Base-by-base conservation (phyloP, 1,140 invertebrate genomes). In the Pristionchus pacificus region DNA sequence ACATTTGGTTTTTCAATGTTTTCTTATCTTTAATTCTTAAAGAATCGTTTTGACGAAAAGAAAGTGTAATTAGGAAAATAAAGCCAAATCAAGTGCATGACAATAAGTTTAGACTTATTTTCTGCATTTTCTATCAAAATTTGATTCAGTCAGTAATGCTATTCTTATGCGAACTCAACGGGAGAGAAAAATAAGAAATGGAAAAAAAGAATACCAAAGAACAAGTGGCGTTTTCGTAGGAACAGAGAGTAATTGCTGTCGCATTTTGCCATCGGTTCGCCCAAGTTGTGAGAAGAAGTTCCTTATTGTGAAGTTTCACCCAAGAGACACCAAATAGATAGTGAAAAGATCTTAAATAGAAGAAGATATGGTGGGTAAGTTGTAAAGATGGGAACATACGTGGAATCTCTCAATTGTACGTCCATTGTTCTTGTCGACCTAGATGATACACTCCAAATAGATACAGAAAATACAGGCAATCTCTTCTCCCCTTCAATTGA, bases 211-310 rank as follows among this genome's bases (percentile, higher is more conserved):
- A 33, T 13, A 76, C 75, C 76, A 77, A 59, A 24, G 49, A 32
- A 64, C 76, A 77, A 33, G 65, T 70, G 3, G 57, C 74, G 0
- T 70, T 69, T 10, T 76, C 66, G 55, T 32, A 72, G 61, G 69
- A 63, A 66, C 74, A 77, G 31, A 76, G 66, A 0, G 74, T 77
- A 24, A 77, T 57, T 6, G 70, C 71, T 1, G 65, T 55, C n/a
- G 65, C 64, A 61, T 77, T 77, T 55, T 77, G 75, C 49, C 68
- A 82, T 14, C 81, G 72, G 70, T 83, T 83, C 3, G 82, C 68
- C 77, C 79, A 83, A 1, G 81, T 76, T 10, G 77, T 78, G 13
- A 79, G 64, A n/a, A 83, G 66, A 25, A 74, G 60, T 27, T 79
- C 74, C 19, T 72, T 58, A 14, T 67, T 74, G 64, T 80, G 69